A percentile compares a stretch with the other conserved stretches of the same genome.
phyloP scores from a whole-genome alignment of 2,113 vertebrate genomes.

The Eira barbara region DNA sequence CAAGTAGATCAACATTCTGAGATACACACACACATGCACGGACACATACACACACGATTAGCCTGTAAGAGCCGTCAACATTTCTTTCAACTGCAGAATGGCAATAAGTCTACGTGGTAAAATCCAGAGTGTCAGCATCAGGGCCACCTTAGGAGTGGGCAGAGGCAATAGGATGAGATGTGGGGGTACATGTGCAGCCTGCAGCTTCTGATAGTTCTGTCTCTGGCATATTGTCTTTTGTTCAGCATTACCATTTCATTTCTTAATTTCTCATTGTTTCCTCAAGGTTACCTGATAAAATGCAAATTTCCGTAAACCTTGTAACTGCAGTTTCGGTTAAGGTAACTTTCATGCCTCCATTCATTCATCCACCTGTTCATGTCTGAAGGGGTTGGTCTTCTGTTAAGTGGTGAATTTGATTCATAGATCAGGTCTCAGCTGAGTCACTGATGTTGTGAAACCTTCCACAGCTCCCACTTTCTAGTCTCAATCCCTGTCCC shows the following conservation, averaged over 20 bases:
- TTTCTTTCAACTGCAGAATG: not conserved
- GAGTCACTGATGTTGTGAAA: not conserved
- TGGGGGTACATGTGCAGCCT: rapidly evolving
- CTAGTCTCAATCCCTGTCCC: not conserved
- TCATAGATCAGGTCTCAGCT: not conserved
- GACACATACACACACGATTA: not conserved
- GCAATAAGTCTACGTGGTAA: not conserved
- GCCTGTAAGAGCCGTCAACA: not conserved
- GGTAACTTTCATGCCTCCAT: not conserved
- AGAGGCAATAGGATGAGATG: not conserved
- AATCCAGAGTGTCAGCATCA: not conserved
- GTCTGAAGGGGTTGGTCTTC: not conserved
- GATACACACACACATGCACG: not conserved
- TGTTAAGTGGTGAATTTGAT: not conserved
- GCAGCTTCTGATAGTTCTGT: not conserved
- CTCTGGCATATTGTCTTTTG: not conserved
- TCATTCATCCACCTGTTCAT: not conserved
- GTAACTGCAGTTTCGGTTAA: not conserved
- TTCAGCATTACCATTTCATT: not conserved
- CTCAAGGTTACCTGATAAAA: not conserved
- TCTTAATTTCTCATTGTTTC: not conserved
- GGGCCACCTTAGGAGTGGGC: no score
- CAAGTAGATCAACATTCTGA: not conserved
- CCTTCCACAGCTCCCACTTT: not conserved
- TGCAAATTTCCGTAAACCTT: not conserved